A percentile compares a stretch with the other conserved stretches of the same genome.
These are phyloP conservation scores for Zaprionus ghesquierei DNA, from an alignment of 1,140 invertebrate genomes.

Conservation along the genomic window DNA sequence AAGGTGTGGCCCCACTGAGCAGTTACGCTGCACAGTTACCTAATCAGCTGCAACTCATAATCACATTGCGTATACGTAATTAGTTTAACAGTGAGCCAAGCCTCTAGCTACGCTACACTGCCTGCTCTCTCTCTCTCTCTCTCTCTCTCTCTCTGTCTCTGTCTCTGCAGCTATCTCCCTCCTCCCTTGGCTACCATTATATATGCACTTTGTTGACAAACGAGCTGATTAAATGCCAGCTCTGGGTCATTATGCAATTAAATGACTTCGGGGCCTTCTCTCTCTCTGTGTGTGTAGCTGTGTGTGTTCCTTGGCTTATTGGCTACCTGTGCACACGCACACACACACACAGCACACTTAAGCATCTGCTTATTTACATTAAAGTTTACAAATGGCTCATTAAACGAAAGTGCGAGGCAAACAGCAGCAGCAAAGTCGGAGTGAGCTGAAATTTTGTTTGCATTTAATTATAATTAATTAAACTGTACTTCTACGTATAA, in stretches of 20 bases:
- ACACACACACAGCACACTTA: slow-evolving; percentile 9
- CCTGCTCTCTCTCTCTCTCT: neutral
- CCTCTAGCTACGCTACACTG: neutral
- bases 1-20: neutral
- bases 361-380: slow-evolving; percentile 42
- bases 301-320: slow-evolving; percentile 32
- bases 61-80: slow-evolving; percentile 75
- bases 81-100: slow-evolving; percentile 53
- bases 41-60: slow-evolving; percentile 68
- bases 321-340: slow-evolving; percentile 27
- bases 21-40: neutral
- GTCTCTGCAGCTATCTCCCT: neutral
- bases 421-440: neutral
- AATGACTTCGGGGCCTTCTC: slow-evolving; percentile 47
- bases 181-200: slow-evolving; percentile 8
- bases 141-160: neutral
- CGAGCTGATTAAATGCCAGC: slow-evolving; percentile 75
- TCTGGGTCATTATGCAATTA: slow-evolving; percentile 78
- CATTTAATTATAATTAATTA: neutral
- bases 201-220: slow-evolving; percentile 79
- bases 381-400: slow-evolving; percentile 23
- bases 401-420: slow-evolving; percentile 8
- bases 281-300: too few species aligned
- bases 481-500: neutral
- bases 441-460: neutral